Base-by-base conservation (phyloP, 2,113 vertebrate genomes). In the Notarius lentiginosus region DNA sequence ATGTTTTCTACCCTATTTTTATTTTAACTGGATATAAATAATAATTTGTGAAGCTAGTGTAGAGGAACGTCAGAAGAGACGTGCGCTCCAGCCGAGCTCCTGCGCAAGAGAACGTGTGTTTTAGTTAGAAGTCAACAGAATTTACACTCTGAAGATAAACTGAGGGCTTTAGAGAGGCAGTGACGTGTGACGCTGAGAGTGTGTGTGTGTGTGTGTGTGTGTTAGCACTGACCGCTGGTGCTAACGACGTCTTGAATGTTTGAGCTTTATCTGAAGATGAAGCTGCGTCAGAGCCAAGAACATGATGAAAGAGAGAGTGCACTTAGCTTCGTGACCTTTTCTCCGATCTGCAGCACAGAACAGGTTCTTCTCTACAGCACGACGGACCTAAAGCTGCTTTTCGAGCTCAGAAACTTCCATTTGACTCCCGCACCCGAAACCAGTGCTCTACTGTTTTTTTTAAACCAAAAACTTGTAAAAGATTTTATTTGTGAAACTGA, bases 91-190 rank as follows among this genome's bases (percentile, higher is more conserved):
- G 30, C 77, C 27, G 61, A 77, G 75, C 8, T 10, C 55, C 55
- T n/a, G 47, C 82, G 27, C 56, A 85, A 91, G 81, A 65, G 81
- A 85, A 73, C 47, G 87, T 88, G 91, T 92, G 91, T 91, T 90
- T 89, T 84, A 53, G 89, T 86, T 87, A 90, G 90, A 89, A 86
- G 90, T 91, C 92, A 90, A 83, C 79, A 82, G 89, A 89, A 92
- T 91, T 92, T 92, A 92, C 88, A 91, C 90, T 91, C 87, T 73
- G 88, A 24, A 89, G 96, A 96, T 93, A 95, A 96, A 93, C 96
- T 95, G 95, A 93, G 94, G 84, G 93, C 95, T 93, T 95, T 94
- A 89, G 92, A 89, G 86, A 58, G 88, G 61, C 61, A 63, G 7
- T 63, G 61, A 63, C 22, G 22, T 63, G 85, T 83, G 75, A 63